Evolutionary conservation across 2,888 invertebrate species (phyloP), one percentile per base, ranked within the genome.

Genomic region (Perdita meconis): DNA sequence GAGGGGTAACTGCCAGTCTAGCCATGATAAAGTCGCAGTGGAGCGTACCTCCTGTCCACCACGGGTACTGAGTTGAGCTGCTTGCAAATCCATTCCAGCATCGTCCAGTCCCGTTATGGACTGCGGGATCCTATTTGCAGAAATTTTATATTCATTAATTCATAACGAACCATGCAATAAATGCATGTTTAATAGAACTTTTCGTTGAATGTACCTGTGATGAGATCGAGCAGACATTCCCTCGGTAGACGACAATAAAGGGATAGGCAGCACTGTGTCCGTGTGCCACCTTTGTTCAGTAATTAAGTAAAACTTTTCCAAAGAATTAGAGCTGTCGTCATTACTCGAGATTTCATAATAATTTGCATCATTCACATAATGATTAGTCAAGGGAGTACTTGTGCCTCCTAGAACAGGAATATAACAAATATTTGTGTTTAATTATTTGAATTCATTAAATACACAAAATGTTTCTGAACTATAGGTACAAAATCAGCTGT

Each of bases 11-110:
- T 91, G 90, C 90, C 89, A 90, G 81, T 92, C 90, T 89, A 91
- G 89, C 89, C 92, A 91, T 91, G 91, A 90, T 87, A 90, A 68
- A 79, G 86, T 84, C 50, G 89, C 78, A 67, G 89, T 89, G 74
- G 92, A 89, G 80, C 84, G 87, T 84, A 92, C 86, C 87, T 91
- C 91, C 87, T 89, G 90, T 86, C 88, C 87, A 81, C 89, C 80
- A 60, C 88, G 90, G 78, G 89, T 87, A 84, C 87, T 88, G 83
- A 90, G 86, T 78, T 87, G 87, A 80, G 89, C 85, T 84, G 88
- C 87, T 89, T 89, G 92, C 84, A 91, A 86, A 90, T 92, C 92
- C 92, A 92, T 92, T 88, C 90, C 92, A 92, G 92, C 92, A 92
- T 92, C 90, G 86, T 92, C 92, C 92, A 92, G 92, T 92, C 92